Conservation (phyloP, 1,140 invertebrate species). For the Zaprionus gabonicus region DNA sequence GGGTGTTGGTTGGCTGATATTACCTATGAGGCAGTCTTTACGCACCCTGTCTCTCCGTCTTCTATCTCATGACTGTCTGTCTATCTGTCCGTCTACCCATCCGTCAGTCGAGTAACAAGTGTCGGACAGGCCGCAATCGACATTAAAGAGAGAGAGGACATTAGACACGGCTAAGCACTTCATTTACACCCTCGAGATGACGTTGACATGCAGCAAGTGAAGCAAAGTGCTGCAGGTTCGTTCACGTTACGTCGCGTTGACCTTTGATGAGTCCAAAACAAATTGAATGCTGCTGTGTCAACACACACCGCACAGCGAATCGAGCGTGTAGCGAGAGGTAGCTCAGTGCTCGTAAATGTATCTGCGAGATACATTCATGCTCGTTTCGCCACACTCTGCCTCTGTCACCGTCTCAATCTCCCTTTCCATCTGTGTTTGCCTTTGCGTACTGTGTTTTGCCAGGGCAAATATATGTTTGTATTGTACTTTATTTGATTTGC, state of each 20-base stretch:
- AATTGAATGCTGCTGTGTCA: slow-evolving; percentile 75
- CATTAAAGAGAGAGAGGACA: slow-evolving; percentile 41
- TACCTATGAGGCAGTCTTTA: not conserved
- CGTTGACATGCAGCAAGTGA: slow-evolving; percentile 34
- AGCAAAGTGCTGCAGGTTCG: slow-evolving; percentile 23
- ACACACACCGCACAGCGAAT: slow-evolving; percentile 68
- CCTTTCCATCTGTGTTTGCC: slow-evolving; percentile 49
- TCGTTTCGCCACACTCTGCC: not conserved
- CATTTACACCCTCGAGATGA: slow-evolving; percentile 62
- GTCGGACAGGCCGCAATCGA: slow-evolving; percentile 59
- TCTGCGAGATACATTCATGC: slow-evolving; percentile 32
- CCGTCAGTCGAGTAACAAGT: slow-evolving; percentile 68
- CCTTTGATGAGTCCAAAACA: slow-evolving; percentile 76
- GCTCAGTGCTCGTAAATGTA: slow-evolving; percentile 14
- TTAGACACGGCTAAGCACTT: slow-evolving; percentile 81
- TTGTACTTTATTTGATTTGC: slow-evolving; percentile 73
- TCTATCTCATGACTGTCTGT: slow-evolving; percentile 18
- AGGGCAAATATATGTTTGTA: slow-evolving; percentile 60
- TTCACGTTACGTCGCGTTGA: slow-evolving; percentile 21
- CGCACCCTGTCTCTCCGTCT: slow-evolving; percentile 37
- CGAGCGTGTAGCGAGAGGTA: not conserved
- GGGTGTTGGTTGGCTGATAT: slow-evolving; percentile 7
- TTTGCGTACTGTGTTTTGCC: slow-evolving; percentile 50
- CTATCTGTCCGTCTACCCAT: slow-evolving; percentile 40
- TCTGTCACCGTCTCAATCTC: too few species aligned